These are phyloP conservation scores for Siphamia tubifer DNA, from an alignment of 2,113 vertebrate species.

Conservation along the genomic window DNA sequence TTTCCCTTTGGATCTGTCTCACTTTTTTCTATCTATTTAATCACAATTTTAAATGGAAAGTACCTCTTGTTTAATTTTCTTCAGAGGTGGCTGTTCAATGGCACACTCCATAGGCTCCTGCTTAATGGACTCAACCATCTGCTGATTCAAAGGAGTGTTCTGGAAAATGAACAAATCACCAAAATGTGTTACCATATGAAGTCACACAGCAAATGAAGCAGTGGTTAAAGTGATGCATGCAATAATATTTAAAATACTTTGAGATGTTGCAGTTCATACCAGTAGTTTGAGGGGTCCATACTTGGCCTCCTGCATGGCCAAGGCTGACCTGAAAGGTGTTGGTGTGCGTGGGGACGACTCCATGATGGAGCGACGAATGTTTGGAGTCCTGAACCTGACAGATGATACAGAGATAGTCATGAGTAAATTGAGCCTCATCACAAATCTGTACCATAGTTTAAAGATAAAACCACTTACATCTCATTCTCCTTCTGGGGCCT, in stretches of 20 bases:
- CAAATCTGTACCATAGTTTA: background rate
- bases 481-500: conserved; percentile 91
- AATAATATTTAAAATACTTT: background rate
- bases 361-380: conserved; percentile 91
- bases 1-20: background rate
- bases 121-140: conserved; percentile 90
- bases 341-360: conserved; percentile 93
- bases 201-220: background rate
- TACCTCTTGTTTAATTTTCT: conserved; percentile 99
- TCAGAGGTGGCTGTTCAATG: conserved; percentile 88
- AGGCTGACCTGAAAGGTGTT: conserved; percentile 92
- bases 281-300: conserved; percentile 91
- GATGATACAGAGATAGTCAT: background rate
- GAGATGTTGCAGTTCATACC: conserved; percentile 83
- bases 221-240: background rate
- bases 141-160: conserved; percentile 87
- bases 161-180: conserved; percentile 63
- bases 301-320: conserved; percentile 91
- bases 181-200: conserved; percentile 1
- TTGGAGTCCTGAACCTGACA: conserved; percentile 92
- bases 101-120: conserved; percentile 93
- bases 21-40: background rate
- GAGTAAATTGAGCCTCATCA: background rate
- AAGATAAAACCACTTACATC: conserved; percentile 79
- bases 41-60: conserved; percentile 22